Evolutionary conservation across 2,888 invertebrate genomes (phyloP), one percentile per base, ranked within the genome.

Genomic region (Galerucella nymphaeae): DNA sequence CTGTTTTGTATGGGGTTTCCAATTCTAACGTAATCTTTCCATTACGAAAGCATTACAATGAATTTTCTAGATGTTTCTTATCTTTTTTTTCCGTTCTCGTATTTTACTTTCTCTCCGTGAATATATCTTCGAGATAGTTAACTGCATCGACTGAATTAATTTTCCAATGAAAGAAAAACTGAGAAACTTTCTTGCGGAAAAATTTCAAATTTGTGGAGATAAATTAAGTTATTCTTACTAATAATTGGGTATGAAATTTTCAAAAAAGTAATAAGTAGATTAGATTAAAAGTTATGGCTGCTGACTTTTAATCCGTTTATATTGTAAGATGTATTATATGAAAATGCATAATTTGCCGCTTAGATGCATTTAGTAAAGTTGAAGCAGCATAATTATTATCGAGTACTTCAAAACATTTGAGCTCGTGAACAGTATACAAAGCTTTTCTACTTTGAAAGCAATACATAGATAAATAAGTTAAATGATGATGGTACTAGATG

Each of bases 11-110:
- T 77, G 76, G 76, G 78, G 71, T 77, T 79, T 81, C 78, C 82
- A 80, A 80, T 81, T 80, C 82, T 77, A 79, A 77, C 80, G 80
- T 82, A 82, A 82, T 82, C 82, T 81, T 80, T 81, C 81, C 78
- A 81, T 82, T 81, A 81, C 79, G 76, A 77, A 79, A 75, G 80
- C 81, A 80, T 81, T 81, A 81, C 80, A 80, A 80, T 81, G 82
- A 81, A 82, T 82, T 79, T 77, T 69, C 72, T 76, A 76, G 75
- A 76, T 30, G 77, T 77, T 78, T 72, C 78, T 80, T 80, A 80
- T 81, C 80, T 78, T 66, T 70, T 68, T 59, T 72, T 66, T 58
- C 69, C 70, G 70, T 74, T 68, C 64, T 72, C 71, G 48, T 62
- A 38, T 70, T 66, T 74, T 53, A 57, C 68, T 73, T 72, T 71